These are phyloP conservation scores for Caenorhabditis imperialis DNA, from an alignment of 2,888 invertebrate genomes.

Conservation along the genomic window DNA sequence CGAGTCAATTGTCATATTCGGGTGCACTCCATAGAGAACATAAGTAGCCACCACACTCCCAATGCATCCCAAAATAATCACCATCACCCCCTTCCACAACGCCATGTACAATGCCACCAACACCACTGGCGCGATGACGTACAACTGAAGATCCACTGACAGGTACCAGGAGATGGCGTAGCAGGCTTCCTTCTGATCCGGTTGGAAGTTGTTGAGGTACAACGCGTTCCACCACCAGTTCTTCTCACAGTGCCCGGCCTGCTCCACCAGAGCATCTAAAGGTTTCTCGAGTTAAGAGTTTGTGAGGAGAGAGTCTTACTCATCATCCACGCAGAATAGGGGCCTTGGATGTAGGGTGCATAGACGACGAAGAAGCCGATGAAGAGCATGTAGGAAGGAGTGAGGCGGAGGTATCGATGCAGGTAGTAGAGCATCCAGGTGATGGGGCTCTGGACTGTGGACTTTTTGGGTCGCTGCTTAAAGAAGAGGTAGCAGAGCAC, in stretches of 20 bases:
- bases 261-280: constrained; percentile 12
- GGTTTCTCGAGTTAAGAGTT: too few relatives aligned
- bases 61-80: too few relatives aligned
- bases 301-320: constrained; percentile 24
- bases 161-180: constrained; percentile 57
- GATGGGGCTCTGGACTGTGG: constrained; percentile 39
- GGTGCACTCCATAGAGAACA: constrained; percentile 20
- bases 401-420: constrained; percentile 62
- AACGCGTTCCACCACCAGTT: constrained; percentile 63
- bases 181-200: constrained; percentile 27
- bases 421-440: constrained; percentile 70
- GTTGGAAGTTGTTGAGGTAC: constrained; percentile 66
- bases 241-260: constrained; percentile 39
- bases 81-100: constrained; percentile 3
- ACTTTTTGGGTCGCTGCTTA: constrained; percentile 44
- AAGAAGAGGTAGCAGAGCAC: constrained; percentile 68
- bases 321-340: constrained; percentile 43
- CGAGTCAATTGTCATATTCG: constrained; percentile 20
- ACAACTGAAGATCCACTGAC: constrained; percentile 58
- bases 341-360: constrained; percentile 44
- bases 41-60: constrained; percentile 41
- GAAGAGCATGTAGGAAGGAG: constrained; percentile 55
- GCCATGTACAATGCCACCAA: constrained; percentile 38
- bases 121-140: constrained; percentile 52
- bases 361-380: constrained; percentile 54